These are phyloP conservation scores for Silurus glanis DNA, from an alignment of 2,113 vertebrate genomes.

Conservation along the genomic window DNA sequence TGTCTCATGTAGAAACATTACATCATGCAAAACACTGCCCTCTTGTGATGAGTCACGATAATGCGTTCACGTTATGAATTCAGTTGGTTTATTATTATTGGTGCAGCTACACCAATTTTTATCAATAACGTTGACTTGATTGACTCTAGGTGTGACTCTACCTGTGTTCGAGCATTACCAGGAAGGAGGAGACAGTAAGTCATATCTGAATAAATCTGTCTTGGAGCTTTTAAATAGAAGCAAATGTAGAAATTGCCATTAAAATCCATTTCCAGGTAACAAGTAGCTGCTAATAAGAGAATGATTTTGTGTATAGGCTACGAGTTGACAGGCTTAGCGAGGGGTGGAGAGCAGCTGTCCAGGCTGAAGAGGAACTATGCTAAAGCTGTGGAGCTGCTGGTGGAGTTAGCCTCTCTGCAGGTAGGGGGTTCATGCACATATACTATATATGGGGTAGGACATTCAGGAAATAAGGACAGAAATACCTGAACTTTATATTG, in stretches of 20 bases:
- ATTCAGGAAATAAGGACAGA: not conserved
- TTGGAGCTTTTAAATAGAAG: not conserved
- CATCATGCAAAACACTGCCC: not conserved
- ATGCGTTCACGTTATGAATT: not conserved
- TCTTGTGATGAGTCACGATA: not conserved
- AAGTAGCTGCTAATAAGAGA: not conserved
- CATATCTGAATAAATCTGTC: not conserved
- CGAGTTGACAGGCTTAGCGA: conserved; percentile 93
- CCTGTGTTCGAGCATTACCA: conserved; percentile 98
- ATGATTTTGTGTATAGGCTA: conserved; percentile 77
- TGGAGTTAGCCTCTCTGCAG: conserved; percentile 96
- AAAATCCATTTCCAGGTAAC: not conserved
- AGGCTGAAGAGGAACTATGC: conserved; percentile 98
- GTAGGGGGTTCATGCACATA: conserved; percentile 64
- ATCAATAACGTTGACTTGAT: not conserved
- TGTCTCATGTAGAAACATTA: not conserved
- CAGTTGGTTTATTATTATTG: not conserved
- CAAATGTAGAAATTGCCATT: not conserved
- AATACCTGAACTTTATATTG: not conserved
- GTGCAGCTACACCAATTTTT: not conserved
- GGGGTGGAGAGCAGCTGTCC: conserved; percentile 95
- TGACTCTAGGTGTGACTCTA: conserved; percentile 85
- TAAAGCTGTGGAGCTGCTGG: conserved; percentile 95
- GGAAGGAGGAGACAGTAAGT: conserved; percentile 98
- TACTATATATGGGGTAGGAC: not conserved